Base-by-base conservation (phyloP, 2,888 invertebrate genomes). In the Calameuta pallipes region DNA sequence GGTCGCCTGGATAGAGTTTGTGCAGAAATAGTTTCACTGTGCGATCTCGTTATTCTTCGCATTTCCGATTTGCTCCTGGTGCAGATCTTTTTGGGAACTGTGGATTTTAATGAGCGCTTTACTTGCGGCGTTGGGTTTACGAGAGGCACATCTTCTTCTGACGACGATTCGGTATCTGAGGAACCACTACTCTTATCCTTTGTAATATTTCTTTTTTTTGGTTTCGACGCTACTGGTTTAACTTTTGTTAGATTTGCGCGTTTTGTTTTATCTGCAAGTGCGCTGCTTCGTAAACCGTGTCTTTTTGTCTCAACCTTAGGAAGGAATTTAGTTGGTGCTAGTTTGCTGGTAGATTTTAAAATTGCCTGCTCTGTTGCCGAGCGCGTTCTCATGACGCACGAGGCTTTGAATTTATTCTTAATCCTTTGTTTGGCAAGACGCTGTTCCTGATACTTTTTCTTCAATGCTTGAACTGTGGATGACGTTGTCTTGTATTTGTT, bases 371-470 rank as follows among this genome's bases (percentile, higher is more conserved):
- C 89, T 4, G 88, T 84, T 69, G 90, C 84, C 1, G 93, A 93
- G 79, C 94, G 92, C 11, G 94, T 93, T 82, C 92, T 89, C 83
- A 94, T 93, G 68, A 93, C 87, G 71, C 87, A 88, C 1, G 90
- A 85, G 2, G 88, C 80, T 77, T 89, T 90, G 11, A 90, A 86
- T 80, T 90, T 91, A 69, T 89, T 88, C 74, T 89, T 88, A 11
- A 91, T 87, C 73, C 89, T 83, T 41, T 91, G 90, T 84, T 94
- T 94, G 3, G 94, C 94, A 86, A 94, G 91, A 83, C 94, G 92
- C 85, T 94, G 94, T 81, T 94, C 94, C 84, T 94, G 94, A 85
- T 94, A 94, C 86, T 94, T 94, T 83, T 93, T 93, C 78, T 93
- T 92, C 34, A 94, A 87, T 23, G 93, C 94, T 87, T 93, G 94